A percentile compares a stretch with the other conserved stretches of the same genome.
These are phyloP conservation scores for Cylloceria caligata DNA, from an alignment of 2,888 invertebrate species.

Conservation along the genomic window DNA sequence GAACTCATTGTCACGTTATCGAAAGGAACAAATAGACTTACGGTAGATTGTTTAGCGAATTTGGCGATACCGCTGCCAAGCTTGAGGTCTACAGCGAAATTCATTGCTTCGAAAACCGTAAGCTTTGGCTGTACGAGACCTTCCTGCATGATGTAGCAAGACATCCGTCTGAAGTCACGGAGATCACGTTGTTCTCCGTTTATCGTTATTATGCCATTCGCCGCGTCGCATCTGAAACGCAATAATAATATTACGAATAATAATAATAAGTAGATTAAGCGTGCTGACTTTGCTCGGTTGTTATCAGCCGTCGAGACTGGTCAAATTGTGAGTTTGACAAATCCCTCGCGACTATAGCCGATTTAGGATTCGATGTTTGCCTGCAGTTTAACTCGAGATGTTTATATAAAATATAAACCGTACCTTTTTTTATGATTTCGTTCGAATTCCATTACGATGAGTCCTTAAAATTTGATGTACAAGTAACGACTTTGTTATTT, in stretches of 20 bases:
- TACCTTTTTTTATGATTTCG: too few relatives aligned
- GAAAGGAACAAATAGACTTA: slow-evolving; percentile 84
- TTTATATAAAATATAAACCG: too few relatives aligned
- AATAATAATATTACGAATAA: slow-evolving; percentile 5
- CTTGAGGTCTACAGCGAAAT: slow-evolving; percentile 95
- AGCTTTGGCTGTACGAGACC: slow-evolving; percentile 94
- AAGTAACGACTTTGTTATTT: too few relatives aligned
- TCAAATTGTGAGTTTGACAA: too few relatives aligned
- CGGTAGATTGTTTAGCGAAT: slow-evolving; percentile 89
- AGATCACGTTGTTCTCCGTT: slow-evolving; percentile 92
- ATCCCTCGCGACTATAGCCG: too few relatives aligned
- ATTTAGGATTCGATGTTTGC: too few relatives aligned
- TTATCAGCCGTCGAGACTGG: too few relatives aligned
- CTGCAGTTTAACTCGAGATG: too few relatives aligned
- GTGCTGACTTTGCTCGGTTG: too few relatives aligned
- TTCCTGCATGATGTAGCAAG: slow-evolving; percentile 98
- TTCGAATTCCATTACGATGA: too few relatives aligned
- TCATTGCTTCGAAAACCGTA: slow-evolving; percentile 95
- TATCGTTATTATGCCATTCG: slow-evolving; percentile 91
- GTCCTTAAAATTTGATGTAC: too few relatives aligned
- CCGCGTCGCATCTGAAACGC: slow-evolving; percentile 87
- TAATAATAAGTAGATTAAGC: too few relatives aligned
- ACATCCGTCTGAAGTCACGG: slow-evolving; percentile 93
- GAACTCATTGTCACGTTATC: neutral
- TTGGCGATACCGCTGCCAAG: slow-evolving; percentile 88